Evolutionary conservation across 2,888 invertebrate species (phyloP).

Genomic region (Hypomecis punctinalis): DNA sequence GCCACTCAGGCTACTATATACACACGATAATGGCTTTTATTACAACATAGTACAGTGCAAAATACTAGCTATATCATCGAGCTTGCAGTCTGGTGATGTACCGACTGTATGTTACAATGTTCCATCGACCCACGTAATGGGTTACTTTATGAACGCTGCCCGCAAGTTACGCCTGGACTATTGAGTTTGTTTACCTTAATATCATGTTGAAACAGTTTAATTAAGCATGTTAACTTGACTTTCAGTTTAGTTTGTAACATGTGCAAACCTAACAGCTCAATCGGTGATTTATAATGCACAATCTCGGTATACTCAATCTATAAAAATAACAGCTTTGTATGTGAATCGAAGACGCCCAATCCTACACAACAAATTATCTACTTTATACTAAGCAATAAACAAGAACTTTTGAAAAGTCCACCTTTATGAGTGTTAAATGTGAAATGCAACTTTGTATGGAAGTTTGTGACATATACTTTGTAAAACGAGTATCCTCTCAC

Average conservation of each 20-base stretch:
- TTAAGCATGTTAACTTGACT: constrained; percentile 21
- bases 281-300: too few species aligned
- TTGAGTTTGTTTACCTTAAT: constrained; percentile 27
- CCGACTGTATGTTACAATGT: constrained; percentile 37
- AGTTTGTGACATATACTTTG: too few species aligned
- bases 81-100: neutral
- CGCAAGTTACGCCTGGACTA: constrained; percentile 23
- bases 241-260: neutral
- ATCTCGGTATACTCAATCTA: too few species aligned
- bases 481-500: too few species aligned
- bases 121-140: constrained; percentile 37
- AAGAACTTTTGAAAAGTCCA: too few species aligned
- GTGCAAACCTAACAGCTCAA: too few species aligned
- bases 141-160: constrained; percentile 43
- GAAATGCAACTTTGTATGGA: too few species aligned
- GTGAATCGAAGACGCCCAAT: too few species aligned
- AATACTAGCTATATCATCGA: constrained; percentile 13
- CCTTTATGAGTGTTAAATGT: too few species aligned
- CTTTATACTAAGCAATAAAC: too few species aligned
- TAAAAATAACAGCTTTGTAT: too few species aligned
- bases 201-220: constrained; percentile 22
- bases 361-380: too few species aligned
- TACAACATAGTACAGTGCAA: constrained; percentile 23
- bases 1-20: constrained; percentile 27
- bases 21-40: constrained; percentile 38